phyloP scores from a whole-genome alignment of 2,797 vertebrate species.

The Hydrolagus colliei region DNA sequence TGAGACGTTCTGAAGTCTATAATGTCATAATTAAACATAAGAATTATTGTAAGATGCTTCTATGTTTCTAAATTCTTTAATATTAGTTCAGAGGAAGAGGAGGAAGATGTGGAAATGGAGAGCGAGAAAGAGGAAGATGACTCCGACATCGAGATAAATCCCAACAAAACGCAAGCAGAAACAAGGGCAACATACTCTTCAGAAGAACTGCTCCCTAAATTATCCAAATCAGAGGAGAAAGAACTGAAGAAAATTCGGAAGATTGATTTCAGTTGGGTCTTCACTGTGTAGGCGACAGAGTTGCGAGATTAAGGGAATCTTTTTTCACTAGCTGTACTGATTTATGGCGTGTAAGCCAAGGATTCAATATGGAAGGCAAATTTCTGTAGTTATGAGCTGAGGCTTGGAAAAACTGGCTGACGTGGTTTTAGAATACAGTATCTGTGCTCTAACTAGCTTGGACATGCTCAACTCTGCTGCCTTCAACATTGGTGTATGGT shows the following conservation, averaged over 20 bases:
- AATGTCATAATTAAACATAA: too few species aligned
- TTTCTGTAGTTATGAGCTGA: background rate
- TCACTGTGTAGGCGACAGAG: constrained; percentile 39
- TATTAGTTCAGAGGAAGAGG: constrained; percentile 39
- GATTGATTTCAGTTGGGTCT: constrained; percentile 76
- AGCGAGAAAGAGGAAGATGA: constrained; percentile 69
- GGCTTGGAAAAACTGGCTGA: background rate
- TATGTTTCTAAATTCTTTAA: background rate
- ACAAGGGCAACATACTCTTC: constrained; percentile 33
- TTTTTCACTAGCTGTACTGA: background rate
- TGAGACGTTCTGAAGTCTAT: too few species aligned
- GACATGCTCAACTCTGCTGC: background rate
- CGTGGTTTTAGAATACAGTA: background rate
- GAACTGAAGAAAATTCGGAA: constrained; percentile 72
- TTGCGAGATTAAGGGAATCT: background rate
- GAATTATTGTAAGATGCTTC: background rate
- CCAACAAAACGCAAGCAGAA: constrained; percentile 41
- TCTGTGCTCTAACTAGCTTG: background rate
- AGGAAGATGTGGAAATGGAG: constrained; percentile 65
- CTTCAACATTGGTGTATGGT: background rate
- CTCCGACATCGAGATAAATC: constrained; percentile 64
- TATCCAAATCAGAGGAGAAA: constrained; percentile 66
- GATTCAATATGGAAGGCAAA: too few species aligned
- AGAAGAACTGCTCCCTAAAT: constrained; percentile 45
- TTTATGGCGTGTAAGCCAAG: background rate